phyloP scores from a whole-genome alignment of 1,140 invertebrate genomes.

The Penaeus indicus region DNA sequence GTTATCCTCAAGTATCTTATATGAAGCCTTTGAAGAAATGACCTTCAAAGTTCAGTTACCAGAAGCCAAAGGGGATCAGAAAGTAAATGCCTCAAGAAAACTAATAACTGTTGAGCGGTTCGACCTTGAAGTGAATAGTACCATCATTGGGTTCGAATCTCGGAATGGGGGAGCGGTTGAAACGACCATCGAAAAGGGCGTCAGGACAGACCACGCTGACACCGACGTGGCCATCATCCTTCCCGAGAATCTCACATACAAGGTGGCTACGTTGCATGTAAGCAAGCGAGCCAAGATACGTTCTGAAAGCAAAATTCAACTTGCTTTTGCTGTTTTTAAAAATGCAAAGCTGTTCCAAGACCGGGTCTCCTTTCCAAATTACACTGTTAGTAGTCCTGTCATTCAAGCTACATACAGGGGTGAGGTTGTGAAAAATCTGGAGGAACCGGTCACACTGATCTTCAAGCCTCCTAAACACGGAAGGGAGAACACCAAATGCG shows the following conservation, averaged over 20 bases:
- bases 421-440: constrained; percentile 29
- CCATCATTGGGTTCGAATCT: constrained; percentile 47
- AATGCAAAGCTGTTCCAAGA: constrained; percentile 52
- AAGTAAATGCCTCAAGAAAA: constrained; percentile 9
- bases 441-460: constrained; percentile 33
- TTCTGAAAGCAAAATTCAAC: constrained; percentile 11
- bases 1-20: constrained; percentile 50
- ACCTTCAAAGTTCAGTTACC: constrained; percentile 41
- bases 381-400: constrained; percentile 48
- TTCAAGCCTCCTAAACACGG: constrained; percentile 34
- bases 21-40: constrained; percentile 53
- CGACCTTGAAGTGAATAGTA: constrained; percentile 27
- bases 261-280: constrained; percentile 9
- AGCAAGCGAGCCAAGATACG: neutral
- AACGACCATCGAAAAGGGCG: neutral
- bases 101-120: constrained; percentile 47
- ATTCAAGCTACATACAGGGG: constrained; percentile 55
- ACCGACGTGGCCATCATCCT: constrained; percentile 52
- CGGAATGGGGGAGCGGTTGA: constrained; percentile 1
- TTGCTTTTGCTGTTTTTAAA: constrained; percentile 51
- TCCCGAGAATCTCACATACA: constrained; percentile 47
- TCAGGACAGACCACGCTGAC: neutral
- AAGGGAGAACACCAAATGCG: constrained; percentile 61
- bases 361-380: constrained; percentile 6
- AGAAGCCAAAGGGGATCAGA: neutral